A percentile compares a stretch with the other conserved stretches of the same genome.
phyloP scores from a whole-genome alignment of 64 coral and sea anemone genomes.

The Dendronephthya gigantea region DNA sequence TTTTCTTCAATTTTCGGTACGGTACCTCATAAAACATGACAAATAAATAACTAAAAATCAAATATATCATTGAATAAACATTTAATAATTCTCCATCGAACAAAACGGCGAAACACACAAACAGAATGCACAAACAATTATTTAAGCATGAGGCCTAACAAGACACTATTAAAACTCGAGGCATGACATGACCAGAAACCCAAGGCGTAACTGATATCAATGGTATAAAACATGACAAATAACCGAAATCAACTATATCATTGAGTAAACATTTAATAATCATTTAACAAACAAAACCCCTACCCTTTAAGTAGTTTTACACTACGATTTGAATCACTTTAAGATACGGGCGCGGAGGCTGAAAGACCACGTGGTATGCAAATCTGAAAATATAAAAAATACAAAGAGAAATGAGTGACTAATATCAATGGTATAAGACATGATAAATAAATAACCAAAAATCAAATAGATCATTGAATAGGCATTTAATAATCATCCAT shows the following conservation, averaged over 20 bases:
- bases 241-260: not conserved
- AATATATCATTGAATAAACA: too few relatives aligned
- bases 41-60: too few relatives aligned
- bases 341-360: not conserved
- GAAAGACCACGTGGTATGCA: too few relatives aligned
- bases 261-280: not conserved
- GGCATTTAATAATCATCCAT: not conserved
- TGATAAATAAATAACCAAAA: not conserved
- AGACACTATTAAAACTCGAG: too few relatives aligned
- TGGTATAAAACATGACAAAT: too few relatives aligned
- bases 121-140: not conserved
- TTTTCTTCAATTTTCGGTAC: too few relatives aligned
- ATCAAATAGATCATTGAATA: not conserved
- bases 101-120: not conserved
- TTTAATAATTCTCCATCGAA: too few relatives aligned
- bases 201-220: not conserved
- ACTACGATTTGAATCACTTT: not conserved
- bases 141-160: too few relatives aligned
- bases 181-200: too few relatives aligned
- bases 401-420: not conserved
- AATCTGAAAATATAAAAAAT: not conserved
- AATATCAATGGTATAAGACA: not conserved
- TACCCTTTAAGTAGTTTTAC: not conserved
- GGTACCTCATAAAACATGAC: too few relatives aligned
- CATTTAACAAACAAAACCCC: not conserved